Base-by-base conservation (phyloP, 1,140 invertebrate species). In the Brachionus rotundiformis region DNA sequence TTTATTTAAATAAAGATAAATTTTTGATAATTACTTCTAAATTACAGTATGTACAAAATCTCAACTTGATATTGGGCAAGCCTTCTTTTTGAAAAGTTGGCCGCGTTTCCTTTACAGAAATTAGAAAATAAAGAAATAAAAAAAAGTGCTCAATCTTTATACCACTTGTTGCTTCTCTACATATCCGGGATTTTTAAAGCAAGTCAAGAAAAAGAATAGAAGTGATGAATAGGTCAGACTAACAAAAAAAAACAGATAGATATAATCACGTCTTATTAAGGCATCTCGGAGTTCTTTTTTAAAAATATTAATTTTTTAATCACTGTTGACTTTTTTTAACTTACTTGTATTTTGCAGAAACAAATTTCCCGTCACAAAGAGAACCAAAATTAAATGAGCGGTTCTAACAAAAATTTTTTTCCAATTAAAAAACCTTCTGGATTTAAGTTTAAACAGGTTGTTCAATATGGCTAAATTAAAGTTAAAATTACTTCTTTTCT, bases 311-410 rank as follows among this genome's bases (percentile, higher is more conserved):
- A 8, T 19, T 8, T 8, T 19, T n/a, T n/a, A 39, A 10, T 54
- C 19, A 19, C 2, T 23, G 16, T 8, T 19, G 7, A 54, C 1
- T 36, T 16, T 25, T 39, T 27, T 1, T 1, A 8, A 11, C 3
- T 41, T 41, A 73, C 68, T 73, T 27, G 68, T 73, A 44, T 73
- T 73, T 73, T 73, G 68, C 2, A 73, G 1, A 47, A 73, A 73
- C 13, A 73, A 41, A 44, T 73, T 73, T 44, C 68, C 68, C 23
- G 68, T 73, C 19, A 73, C 39, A 27, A 73, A 73, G 1, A 73
- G 13, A 13, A 73, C 68, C 19, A 73, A n/a, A 13, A 44, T 11
- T n/a, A 73, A 19, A 44, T 73, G 68, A 11, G 25, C 10, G 10
- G 39, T 25, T 41, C 68, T 11, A 11, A 73, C 68, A 44, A 41